Evolutionary conservation across 2,888 invertebrate genomes (phyloP), one percentile per base, ranked within the genome.

Genomic region (Muschampia plurimacula): DNA sequence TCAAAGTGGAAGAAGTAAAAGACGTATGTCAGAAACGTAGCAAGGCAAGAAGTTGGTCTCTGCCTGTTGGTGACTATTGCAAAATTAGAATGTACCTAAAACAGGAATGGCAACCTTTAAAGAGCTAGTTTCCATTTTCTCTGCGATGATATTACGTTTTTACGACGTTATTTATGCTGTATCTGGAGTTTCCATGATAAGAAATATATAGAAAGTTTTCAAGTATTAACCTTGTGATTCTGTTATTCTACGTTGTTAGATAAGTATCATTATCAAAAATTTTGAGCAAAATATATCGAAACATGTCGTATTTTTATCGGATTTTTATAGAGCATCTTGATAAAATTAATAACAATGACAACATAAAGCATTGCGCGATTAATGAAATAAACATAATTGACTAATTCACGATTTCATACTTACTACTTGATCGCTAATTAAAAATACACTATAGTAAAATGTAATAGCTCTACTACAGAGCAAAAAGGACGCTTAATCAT

Each of bases 301-400:
- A 62, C 2, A 8, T 62, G 62, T 62, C 39, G 39, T 62, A 13
- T 7, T 62, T 2, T 39, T 7, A 2, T n/a, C 32, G 62, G 39
- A 15, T 36, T 39, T 62, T 62, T 13, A 32, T 62, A 62, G 62
- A 62, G n/a, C 62, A 36, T 13, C n/a, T 28, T 62, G 62, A 62
- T 62, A 39, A 41, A 55, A 55, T 55, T 22, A 57, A 62, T 41
- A 62, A 62, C 62, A 62, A 39, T 62, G 62, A 62, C 41, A 62
- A 39, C 7, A 8, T 15, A 57, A 59, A 12, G 59, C 7, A 59
- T 60, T 36, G 60, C 7, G 60, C 60, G 10, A 60, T 52, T 13
- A 6, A 60, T n/a, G 36, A 36, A 13, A 60, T 8, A 60, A 36
- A 60, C 9, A 52, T 0, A 10, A 52, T 5, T 52, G 52, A 52